Evolutionary conservation across 2,888 invertebrate species (phyloP).

Genomic region (Kryphioiulus occultus): DNA sequence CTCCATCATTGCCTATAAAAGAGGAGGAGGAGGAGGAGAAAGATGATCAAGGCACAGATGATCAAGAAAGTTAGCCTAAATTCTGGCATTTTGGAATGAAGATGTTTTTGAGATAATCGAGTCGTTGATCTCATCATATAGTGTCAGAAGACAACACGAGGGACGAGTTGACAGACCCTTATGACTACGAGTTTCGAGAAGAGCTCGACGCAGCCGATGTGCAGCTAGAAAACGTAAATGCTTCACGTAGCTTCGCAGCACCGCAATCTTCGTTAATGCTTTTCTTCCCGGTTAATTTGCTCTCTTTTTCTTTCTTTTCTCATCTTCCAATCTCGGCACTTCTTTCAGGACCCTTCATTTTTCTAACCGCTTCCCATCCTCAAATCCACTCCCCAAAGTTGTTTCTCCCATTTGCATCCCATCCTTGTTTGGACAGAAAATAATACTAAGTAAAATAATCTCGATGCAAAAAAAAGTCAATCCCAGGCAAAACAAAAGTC

Average conservation of each 20-base stretch:
- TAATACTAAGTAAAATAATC: not conserved
- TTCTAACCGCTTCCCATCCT: not conserved
- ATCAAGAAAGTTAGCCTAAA: not conserved
- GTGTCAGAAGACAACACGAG: not conserved
- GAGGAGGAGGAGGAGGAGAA: not conserved
- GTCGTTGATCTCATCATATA: not conserved
- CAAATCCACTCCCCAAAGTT: not conserved
- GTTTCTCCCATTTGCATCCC: not conserved
- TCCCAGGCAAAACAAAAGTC: not conserved
- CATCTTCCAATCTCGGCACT: not conserved
- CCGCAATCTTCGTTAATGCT: not conserved
- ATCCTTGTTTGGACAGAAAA: constrained; percentile 3
- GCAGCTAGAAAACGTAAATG: constrained; percentile 54
- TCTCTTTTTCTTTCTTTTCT: not conserved
- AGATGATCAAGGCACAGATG: not conserved
- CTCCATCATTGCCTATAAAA: not conserved
- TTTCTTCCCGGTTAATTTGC: not conserved
- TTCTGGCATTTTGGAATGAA: not conserved
- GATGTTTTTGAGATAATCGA: too few relatives aligned
- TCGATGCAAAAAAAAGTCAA: not conserved
- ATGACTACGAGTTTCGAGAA: constrained; percentile 54
- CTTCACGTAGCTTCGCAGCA: not conserved
- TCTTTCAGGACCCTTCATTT: constrained; percentile 16
- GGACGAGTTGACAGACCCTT: constrained; percentile 54
- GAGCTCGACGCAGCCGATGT: constrained; percentile 54